phyloP scores from a whole-genome alignment of 1,140 invertebrate species.

The Mya arenaria region DNA sequence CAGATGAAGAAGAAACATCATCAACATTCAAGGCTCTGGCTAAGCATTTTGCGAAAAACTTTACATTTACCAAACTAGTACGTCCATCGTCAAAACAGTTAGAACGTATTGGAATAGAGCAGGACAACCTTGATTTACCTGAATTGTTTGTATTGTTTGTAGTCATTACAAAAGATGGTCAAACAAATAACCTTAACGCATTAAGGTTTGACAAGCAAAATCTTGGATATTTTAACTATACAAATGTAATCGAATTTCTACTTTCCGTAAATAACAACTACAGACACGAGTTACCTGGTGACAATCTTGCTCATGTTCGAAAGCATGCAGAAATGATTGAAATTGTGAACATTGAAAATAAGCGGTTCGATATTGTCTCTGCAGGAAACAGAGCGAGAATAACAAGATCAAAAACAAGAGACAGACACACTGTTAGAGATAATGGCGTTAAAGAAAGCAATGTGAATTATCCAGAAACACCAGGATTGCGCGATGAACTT shows the following conservation, averaged over 20 bases:
- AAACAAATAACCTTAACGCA: conserved; percentile 52
- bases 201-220: conserved; percentile 59
- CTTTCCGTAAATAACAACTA: conserved; percentile 69
- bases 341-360: conserved; percentile 65
- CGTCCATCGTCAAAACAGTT: conserved; percentile 64
- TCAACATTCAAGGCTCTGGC: conserved; percentile 65
- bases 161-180: conserved; percentile 53
- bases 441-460: too few relatives aligned
- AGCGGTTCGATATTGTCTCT: conserved; percentile 65
- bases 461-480: too few relatives aligned
- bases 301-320: conserved; percentile 58
- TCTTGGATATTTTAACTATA: conserved; percentile 68
- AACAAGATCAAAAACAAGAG: too few relatives aligned
- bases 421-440: too few relatives aligned
- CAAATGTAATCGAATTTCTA: conserved; percentile 69
- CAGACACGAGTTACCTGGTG: conserved; percentile 64
- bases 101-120: conserved; percentile 59
- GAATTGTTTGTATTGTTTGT: conserved; percentile 66
- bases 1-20: conserved; percentile 67
- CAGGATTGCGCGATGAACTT: too few relatives aligned
- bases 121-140: conserved; percentile 61
- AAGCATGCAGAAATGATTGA: conserved; percentile 69
- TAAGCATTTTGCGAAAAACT: conserved; percentile 67
- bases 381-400: too few relatives aligned
- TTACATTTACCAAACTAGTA: conserved; percentile 64